Base-by-base conservation (phyloP, 2,113 vertebrate genomes). In the Gopherus evgoodei region DNA sequence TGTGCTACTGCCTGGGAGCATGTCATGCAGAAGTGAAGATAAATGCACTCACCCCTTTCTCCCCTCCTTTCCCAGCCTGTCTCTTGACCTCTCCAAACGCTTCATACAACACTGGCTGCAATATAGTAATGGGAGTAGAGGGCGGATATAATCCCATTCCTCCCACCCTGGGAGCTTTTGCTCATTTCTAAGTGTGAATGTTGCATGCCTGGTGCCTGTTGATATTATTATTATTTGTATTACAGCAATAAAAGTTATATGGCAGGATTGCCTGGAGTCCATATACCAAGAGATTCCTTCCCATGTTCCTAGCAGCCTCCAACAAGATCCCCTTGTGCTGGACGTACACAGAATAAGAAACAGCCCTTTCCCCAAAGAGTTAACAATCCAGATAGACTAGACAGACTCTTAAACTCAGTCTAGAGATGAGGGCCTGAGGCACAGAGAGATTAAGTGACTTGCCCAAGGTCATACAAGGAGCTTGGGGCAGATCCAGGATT, bases 291-390 rank as follows among this genome's bases (percentile, higher is more conserved):
- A 72, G 35, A 13, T 69, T 35, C 35, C 62, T 69, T 69, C 29
- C 59, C 13, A 16, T 35, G 29, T 62, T 14, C 12, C 59, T 62
- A 62, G 59, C 53, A 54, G 21, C 53, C 53, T 57, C 56, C 27
- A 57, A 57, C 56, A 57, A 69, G 31, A 16, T 31, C 11, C 4
- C 11, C 12, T 57, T 25, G 2, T 8, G n/a, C 19, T 31, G 2
- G 0, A 1, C 0, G 0, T 2, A 12, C 27, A 1, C 3, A 27
- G 14, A 50, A 31, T 12, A 29, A 7, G 27, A 53, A n/a, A 5
- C 4, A 14, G 38, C 0, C 1, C 44, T 56, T 47, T 29, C 35
- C 9, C 24, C n/a, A 27, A 24, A 72, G 65, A 38, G 21, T 19
- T 21, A n/a, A 38, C 35, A n/a, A n/a, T 19, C 35, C 16, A 69